Conservation (phyloP, 2,797 vertebrate species). For the Hypotaenidia philippensis region DNA sequence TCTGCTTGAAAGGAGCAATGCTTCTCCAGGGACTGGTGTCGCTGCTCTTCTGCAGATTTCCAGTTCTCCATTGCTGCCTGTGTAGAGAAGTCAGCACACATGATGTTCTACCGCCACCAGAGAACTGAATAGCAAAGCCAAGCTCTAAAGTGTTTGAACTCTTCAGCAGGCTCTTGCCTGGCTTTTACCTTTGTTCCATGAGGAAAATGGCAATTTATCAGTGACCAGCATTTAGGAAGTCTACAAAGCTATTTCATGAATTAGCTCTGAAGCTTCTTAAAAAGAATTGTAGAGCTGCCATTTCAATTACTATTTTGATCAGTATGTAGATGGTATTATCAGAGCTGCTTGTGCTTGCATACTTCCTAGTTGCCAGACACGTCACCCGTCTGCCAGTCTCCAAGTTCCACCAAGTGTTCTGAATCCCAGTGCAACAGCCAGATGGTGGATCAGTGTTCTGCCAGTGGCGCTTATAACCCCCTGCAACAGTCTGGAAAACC, state of each 20-base stretch:
- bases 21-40: constrained; percentile 61
- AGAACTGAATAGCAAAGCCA: not conserved
- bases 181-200: not conserved
- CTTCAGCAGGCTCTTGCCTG: not conserved
- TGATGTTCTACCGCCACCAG: fast-evolving
- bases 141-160: not conserved
- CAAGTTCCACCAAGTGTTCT: fast-evolving
- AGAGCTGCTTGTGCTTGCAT: not conserved
- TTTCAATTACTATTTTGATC: not conserved
- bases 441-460: not conserved
- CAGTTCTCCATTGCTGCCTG: constrained; percentile 71
- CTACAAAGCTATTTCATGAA: not conserved
- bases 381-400: not conserved
- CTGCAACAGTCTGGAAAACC: not conserved
- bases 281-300: not conserved
- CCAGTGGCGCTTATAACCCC: not conserved
- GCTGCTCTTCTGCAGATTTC: constrained; percentile 58
- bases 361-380: not conserved
- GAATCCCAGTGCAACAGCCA: not conserved
- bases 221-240: not conserved
- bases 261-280: not conserved
- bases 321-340: fast-evolving
- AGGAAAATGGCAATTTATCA: not conserved
- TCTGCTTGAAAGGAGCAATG: constrained; percentile 48
- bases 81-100: not conserved